Percentiles rank a stretch among this genome's conserved stretches.
Evolutionary conservation across 2,888 invertebrate species (phyloP).

Genomic region (Colostygia pectinataria): DNA sequence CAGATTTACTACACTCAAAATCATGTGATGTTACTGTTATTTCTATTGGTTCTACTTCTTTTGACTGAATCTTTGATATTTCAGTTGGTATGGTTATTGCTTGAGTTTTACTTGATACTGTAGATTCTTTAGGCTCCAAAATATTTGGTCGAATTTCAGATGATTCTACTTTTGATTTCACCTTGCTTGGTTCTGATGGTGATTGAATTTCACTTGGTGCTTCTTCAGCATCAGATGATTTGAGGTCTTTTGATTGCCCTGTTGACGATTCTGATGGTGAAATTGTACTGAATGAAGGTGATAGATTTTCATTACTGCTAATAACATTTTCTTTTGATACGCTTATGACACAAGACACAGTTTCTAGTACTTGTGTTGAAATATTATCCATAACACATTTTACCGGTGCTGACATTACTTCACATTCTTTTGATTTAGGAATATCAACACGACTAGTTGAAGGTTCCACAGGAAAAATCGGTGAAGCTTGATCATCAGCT

Average conservation of each 20-base stretch:
- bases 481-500: slow-evolving; percentile 38
- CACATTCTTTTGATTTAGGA: slow-evolving; percentile 35
- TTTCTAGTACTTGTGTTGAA: slow-evolving; percentile 12
- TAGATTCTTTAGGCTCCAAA: neutral
- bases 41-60: slow-evolving; percentile 3
- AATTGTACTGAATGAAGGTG: neutral
- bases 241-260: neutral
- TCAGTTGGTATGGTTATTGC: neutral
- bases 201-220: slow-evolving; percentile 3
- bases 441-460: slow-evolving; percentile 41
- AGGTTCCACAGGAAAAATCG: slow-evolving; percentile 32
- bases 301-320: slow-evolving; percentile 6
- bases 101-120: neutral
- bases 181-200: slow-evolving; percentile 1
- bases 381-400: slow-evolving; percentile 2
- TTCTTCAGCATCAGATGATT: slow-evolving; percentile 5
- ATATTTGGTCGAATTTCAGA: neutral
- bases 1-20: neutral
- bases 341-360: neutral
- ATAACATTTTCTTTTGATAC: slow-evolving; percentile 2
- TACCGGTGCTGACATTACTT: slow-evolving; percentile 2
- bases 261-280: slow-evolving; percentile 8
- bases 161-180: slow-evolving; percentile 3
- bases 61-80: neutral
- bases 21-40: slow-evolving; percentile 10